Conservation (phyloP, 1,140 invertebrate genomes). For the Chironomus striatipennis region DNA sequence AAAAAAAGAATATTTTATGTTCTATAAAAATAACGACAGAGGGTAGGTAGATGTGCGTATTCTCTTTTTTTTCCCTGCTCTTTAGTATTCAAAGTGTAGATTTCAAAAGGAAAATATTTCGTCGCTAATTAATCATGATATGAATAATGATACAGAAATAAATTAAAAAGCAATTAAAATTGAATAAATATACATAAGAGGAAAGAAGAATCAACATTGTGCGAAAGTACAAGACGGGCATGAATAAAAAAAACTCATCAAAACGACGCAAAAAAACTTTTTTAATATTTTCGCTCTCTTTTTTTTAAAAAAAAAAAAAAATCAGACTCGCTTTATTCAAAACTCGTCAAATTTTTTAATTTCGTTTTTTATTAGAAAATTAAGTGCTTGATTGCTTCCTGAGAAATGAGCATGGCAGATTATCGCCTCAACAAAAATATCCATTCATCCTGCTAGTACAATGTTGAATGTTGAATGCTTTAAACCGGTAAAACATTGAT, state of each 20-base stretch:
- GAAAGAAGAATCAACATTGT: no score
- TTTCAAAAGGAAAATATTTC: no score
- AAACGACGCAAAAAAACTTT: no score
- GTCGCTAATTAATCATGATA: slow-evolving; percentile 13
- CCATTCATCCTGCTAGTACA: background rate
- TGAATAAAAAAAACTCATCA: no score
- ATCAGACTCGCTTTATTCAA: background rate
- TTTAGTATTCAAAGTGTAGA: no score
- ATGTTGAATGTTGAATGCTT: background rate
- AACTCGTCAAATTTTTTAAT: background rate
- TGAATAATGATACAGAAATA: slow-evolving; percentile 14
- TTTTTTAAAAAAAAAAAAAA: no score
- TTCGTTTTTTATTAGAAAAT: background rate
- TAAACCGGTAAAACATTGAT: background rate
- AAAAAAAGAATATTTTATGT: no score
- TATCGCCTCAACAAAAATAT: no score
- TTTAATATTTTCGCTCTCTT: background rate
- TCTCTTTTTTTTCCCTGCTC: no score
- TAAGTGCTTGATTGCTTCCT: background rate
- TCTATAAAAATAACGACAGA: no score
- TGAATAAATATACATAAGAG: background rate
- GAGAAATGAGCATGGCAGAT: background rate
- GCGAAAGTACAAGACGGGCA: no score
- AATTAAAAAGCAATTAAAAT: slow-evolving; percentile 15
- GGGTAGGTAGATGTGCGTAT: no score